phyloP scores from a whole-genome alignment of 2,113 vertebrate species.

The Catagonus wagneri region DNA sequence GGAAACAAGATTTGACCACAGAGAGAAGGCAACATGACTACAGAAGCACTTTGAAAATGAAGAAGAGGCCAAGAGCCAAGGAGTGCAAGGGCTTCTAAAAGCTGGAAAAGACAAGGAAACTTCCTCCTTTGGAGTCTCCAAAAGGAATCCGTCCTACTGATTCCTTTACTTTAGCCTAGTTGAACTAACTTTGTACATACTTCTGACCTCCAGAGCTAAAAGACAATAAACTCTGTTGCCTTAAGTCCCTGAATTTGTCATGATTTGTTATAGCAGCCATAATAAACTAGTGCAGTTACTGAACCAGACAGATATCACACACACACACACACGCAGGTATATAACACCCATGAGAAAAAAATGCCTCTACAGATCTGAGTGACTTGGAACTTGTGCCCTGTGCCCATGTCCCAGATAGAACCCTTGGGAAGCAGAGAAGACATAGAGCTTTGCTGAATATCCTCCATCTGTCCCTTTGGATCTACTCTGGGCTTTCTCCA shows the following conservation, averaged over 20 bases:
- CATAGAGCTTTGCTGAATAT: fast-evolving
- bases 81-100: neutral
- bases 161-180: neutral
- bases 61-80: neutral
- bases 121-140: neutral
- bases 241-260: neutral
- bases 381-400: neutral
- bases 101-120: neutral
- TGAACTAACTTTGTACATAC: neutral
- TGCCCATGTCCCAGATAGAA: neutral
- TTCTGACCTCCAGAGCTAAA: neutral
- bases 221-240: neutral
- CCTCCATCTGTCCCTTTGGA: neutral
- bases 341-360: no score
- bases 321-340: fast-evolving
- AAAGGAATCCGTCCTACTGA: neutral
- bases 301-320: neutral
- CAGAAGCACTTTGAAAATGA: neutral
- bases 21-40: neutral
- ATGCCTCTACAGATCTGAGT: neutral
- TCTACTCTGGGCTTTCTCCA: neutral
- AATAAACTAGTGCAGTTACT: neutral
- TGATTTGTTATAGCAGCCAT: neutral
- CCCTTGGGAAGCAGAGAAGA: neutral
- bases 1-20: neutral